Evolutionary conservation across 2,113 vertebrate genomes (phyloP).

Genomic region (Platycercus adscitus): DNA sequence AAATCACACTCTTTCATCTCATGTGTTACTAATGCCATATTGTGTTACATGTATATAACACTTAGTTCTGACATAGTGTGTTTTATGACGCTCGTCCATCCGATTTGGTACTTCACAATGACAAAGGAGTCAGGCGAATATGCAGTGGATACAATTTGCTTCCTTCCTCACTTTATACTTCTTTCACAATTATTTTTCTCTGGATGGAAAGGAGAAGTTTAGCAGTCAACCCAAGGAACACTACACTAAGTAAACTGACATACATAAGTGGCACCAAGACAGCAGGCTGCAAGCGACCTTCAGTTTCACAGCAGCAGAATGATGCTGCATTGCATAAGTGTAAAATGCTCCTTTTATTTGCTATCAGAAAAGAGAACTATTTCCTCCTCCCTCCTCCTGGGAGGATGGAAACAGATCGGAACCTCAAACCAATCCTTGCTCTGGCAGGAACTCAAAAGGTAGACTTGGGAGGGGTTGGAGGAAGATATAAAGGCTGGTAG

Average conservation of each 20-base stretch:
- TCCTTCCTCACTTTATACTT: not conserved
- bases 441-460: conserved; percentile 44
- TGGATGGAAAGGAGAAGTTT: not conserved
- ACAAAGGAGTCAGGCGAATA: not conserved
- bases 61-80: not conserved
- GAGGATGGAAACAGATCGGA: conserved; percentile 22
- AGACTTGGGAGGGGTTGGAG: conserved; percentile 47
- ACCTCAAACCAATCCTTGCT: conserved; percentile 63
- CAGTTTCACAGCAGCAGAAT: not conserved
- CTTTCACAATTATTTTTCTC: not conserved
- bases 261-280: not conserved
- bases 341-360: not conserved
- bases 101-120: not conserved
- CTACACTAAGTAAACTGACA: not conserved
- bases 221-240: not conserved
- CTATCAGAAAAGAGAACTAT: not conserved
- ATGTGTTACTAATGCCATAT: not conserved
- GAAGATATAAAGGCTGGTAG: conserved; percentile 58
- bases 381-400: conserved; percentile 38
- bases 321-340: not conserved
- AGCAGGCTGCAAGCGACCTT: not conserved
- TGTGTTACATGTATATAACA: not conserved
- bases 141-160: not conserved
- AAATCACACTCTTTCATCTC: not conserved
- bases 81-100: not conserved